Percentiles rank a stretch among this genome's conserved stretches.
Conservation (phyloP, 2,113 vertebrate genomes). For the Gobio gobio region DNA sequence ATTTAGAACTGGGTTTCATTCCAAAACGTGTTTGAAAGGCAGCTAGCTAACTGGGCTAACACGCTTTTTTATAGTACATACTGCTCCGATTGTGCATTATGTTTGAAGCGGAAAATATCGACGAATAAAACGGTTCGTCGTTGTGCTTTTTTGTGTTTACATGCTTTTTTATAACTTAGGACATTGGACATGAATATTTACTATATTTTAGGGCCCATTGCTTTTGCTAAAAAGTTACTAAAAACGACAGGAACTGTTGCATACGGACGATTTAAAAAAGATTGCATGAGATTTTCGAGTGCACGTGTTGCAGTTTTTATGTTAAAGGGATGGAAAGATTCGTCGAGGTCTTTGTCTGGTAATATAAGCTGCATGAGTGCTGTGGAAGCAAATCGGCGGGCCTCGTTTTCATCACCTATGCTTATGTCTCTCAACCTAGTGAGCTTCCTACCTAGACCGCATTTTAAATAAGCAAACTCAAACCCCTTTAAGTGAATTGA, state of each 20-base stretch:
- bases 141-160: not conserved
- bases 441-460: not conserved
- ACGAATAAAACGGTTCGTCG: not conserved
- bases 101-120: not conserved
- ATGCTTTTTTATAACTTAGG: not conserved
- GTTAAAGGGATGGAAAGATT: not conserved
- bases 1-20: slow-evolving; percentile 49
- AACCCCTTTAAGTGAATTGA: not conserved
- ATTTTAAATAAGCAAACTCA: not conserved
- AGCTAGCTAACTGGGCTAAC: slow-evolving; percentile 59
- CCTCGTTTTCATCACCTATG: slow-evolving; percentile 28
- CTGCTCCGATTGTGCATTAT: slow-evolving; percentile 31
- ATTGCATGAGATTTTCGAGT: not conserved
- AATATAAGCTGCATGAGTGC: not conserved
- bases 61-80: slow-evolving; percentile 50
- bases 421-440: not conserved
- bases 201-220: not conserved
- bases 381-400: slow-evolving; percentile 6
- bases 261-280: slow-evolving; percentile 5
- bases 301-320: not conserved
- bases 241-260: slow-evolving; percentile 6
- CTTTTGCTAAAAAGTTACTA: slow-evolving; percentile 28
- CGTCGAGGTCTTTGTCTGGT: slow-evolving; percentile 35
- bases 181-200: not conserved
- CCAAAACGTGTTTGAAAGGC: slow-evolving; percentile 59